phyloP scores from a whole-genome alignment of 2,888 invertebrate species.

The Drosophila austrosaltans region DNA sequence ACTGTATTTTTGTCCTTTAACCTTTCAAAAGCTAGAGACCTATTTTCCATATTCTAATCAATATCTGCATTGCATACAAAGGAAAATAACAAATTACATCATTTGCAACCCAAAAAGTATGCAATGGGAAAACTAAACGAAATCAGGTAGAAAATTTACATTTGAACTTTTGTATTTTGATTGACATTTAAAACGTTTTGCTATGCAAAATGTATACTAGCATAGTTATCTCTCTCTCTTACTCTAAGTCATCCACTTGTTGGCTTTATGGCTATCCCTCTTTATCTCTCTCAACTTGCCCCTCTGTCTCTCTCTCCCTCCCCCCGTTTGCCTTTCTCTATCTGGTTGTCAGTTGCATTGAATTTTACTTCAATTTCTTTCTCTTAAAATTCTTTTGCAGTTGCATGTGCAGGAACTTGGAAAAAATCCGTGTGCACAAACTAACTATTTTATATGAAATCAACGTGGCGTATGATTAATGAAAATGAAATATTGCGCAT shows the following conservation, averaged over 20 bases:
- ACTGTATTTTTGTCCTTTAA: too few species aligned
- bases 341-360: conserved; percentile 3
- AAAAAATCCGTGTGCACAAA: conserved; percentile 69
- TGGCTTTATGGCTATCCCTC: too few species aligned
- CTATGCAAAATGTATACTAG: conserved; percentile 30
- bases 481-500: conserved; percentile 49
- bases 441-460: conserved; percentile 53
- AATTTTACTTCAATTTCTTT: conserved; percentile 2
- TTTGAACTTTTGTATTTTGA: conserved; percentile 19
- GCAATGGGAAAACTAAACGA: neutral
- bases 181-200: conserved; percentile 48
- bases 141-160: neutral
- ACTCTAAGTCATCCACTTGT: conserved; percentile 1
- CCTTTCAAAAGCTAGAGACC: too few species aligned
- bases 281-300: too few species aligned
- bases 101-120: neutral
- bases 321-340: neutral
- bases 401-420: conserved; percentile 66
- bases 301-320: conserved; percentile 10
- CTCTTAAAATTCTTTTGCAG: conserved; percentile 8
- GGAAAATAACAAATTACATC: neutral
- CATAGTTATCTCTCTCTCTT: conserved; percentile 33
- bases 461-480: conserved; percentile 75
- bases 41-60: too few species aligned
- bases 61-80: too few species aligned